phyloP scores from a whole-genome alignment of 2,113 vertebrate genomes.

The Pelvicachromis taeniatus region DNA sequence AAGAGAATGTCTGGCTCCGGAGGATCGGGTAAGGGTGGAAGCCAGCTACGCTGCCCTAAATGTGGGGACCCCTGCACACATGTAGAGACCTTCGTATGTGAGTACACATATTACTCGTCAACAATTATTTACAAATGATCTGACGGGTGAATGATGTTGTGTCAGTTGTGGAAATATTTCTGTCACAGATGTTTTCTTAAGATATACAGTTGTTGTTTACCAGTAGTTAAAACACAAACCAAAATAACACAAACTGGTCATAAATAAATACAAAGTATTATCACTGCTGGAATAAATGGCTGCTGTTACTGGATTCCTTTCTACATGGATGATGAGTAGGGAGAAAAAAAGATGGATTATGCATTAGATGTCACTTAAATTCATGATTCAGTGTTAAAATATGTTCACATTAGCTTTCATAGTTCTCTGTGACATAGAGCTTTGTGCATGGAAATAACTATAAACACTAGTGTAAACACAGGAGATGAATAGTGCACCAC shows the following conservation, averaged over 20 bases:
- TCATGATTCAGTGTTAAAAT: background rate
- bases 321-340: background rate
- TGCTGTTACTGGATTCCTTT: background rate
- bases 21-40: slow-evolving; percentile 89
- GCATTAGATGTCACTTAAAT: background rate
- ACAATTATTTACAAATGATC: background rate
- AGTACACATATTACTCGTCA: slow-evolving; percentile 61
- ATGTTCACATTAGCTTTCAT: background rate
- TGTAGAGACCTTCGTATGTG: slow-evolving; percentile 97
- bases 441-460: background rate
- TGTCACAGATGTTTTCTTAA: background rate
- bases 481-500: background rate
- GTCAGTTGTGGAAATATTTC: background rate
- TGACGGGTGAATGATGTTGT: background rate
- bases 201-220: background rate
- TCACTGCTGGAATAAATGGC: background rate
- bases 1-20: slow-evolving; percentile 84
- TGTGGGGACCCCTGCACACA: slow-evolving; percentile 95
- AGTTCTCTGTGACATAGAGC: background rate
- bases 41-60: slow-evolving; percentile 92
- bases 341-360: background rate
- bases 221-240: background rate
- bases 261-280: background rate
- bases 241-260: background rate
- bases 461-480: background rate